Evolutionary conservation across 1,140 invertebrate species (phyloP).

Genomic region (Drosophila malerkotliana): DNA sequence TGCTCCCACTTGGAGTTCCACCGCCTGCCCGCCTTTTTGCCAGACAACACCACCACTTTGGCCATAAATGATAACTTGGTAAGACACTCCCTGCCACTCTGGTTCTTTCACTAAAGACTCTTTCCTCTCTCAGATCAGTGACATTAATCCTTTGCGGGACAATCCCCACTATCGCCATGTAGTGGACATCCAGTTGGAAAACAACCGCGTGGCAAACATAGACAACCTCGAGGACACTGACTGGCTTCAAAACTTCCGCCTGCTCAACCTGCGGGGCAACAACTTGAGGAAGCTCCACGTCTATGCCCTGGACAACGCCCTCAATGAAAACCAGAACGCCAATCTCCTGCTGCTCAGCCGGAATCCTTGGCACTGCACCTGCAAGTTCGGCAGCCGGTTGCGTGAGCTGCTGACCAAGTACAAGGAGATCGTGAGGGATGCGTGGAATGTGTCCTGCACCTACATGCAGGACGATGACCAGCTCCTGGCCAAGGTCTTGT

Average conservation of each 20-base stretch:
- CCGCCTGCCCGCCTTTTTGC: conserved; percentile 66
- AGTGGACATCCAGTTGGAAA: conserved; percentile 90
- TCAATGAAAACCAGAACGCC: conserved; percentile 89
- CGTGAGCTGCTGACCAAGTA: conserved; percentile 90
- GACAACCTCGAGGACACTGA: conserved; percentile 89
- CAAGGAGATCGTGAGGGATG: conserved; percentile 87
- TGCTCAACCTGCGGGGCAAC: conserved; percentile 90
- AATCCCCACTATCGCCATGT: conserved; percentile 88
- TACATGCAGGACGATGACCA: conserved; percentile 67
- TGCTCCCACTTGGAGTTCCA: conserved; percentile 69
- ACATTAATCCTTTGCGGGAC: conserved; percentile 86
- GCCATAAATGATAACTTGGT: conserved; percentile 76
- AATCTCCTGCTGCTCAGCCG: conserved; percentile 88
- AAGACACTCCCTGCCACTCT: not conserved
- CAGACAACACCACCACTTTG: conserved; percentile 73
- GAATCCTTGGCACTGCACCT: conserved; percentile 93
- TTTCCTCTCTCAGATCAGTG: conserved; percentile 85
- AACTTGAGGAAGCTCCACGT: conserved; percentile 90
- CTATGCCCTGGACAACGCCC: conserved; percentile 90
- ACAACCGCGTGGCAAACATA: conserved; percentile 89
- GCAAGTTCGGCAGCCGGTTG: conserved; percentile 90
- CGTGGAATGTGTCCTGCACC: conserved; percentile 74
- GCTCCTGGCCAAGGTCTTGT: conserved; percentile 87
- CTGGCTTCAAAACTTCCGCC: conserved; percentile 90
- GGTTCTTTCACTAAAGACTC: not conserved